Evolutionary conservation across 2,888 invertebrate genomes (phyloP).

Genomic region (Cataglyphis cursor): DNA sequence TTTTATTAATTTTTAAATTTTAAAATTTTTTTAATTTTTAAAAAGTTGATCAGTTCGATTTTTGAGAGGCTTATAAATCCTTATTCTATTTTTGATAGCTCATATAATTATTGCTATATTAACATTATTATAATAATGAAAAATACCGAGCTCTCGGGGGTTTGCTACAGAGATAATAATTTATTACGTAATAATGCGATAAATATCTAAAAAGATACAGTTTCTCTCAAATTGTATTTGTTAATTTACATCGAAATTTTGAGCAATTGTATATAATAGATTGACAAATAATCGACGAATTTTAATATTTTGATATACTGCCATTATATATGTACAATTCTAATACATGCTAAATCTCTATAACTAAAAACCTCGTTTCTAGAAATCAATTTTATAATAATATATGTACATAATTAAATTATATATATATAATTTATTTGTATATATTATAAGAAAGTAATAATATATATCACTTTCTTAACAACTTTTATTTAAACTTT

Average conservation of each 20-base stretch:
- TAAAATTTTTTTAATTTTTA: background rate
- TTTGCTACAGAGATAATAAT: slow-evolving; percentile 78
- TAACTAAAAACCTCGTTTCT: background rate
- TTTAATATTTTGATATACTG: slow-evolving; percentile 36
- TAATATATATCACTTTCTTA: background rate
- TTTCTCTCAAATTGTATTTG: slow-evolving; percentile 65
- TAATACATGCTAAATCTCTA: slow-evolving; percentile 33
- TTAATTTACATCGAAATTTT: slow-evolving; percentile 77
- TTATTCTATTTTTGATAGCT: background rate
- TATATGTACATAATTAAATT: slow-evolving; percentile 8
- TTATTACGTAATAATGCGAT: slow-evolving; percentile 80
- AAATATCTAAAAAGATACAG: slow-evolving; percentile 83
- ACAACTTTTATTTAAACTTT: slow-evolving; percentile 5
- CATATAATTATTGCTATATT: slow-evolving; percentile 3
- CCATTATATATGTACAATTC: slow-evolving; percentile 29
- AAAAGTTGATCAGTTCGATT: background rate
- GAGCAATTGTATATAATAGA: slow-evolving; percentile 73
- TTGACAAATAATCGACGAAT: slow-evolving; percentile 59
- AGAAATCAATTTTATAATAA: slow-evolving; percentile 23
- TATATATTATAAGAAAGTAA: background rate
- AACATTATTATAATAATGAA: background rate
- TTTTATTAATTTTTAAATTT: background rate
- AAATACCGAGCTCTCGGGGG: background rate
- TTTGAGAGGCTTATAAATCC: background rate
- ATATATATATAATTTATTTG: background rate